Evolutionary conservation across 2,113 vertebrate genomes (phyloP).

Genomic region (Dipodomys stephensi): DNA sequence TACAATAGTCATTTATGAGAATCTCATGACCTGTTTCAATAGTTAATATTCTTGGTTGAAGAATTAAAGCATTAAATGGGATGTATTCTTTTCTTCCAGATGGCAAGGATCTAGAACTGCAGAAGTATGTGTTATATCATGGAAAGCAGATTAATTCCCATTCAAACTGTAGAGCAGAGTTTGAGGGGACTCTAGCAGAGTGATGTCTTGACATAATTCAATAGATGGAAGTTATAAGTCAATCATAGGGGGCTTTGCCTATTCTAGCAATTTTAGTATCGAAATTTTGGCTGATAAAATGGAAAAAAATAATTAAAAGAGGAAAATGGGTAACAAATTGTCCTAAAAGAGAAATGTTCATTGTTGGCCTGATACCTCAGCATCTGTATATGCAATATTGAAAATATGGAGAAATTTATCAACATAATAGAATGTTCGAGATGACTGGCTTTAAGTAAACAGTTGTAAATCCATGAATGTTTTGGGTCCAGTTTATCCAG

Average conservation of each 20-base stretch:
- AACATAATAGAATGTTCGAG: background rate
- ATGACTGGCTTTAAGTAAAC: background rate
- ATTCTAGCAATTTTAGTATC: constrained; percentile 20
- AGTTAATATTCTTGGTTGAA: constrained; percentile 66
- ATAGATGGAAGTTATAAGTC: background rate
- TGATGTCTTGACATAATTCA: background rate
- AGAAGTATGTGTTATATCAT: constrained; percentile 50
- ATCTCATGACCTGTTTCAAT: constrained; percentile 32
- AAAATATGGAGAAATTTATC: background rate
- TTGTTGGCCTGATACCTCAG: background rate
- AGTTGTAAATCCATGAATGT: background rate
- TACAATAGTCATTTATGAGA: constrained; percentile 34
- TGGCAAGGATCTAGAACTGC: background rate
- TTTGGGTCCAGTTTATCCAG: background rate
- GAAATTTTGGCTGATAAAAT: background rate
- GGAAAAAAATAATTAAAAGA: constrained; percentile 49
- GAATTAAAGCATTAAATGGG: constrained; percentile 11
- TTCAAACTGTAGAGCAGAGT: constrained; percentile 41
- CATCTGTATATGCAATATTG: background rate
- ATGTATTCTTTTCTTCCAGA: constrained; percentile 32
- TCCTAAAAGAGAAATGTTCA: background rate
- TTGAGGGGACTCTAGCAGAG: constrained; percentile 41
- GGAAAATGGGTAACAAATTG: constrained; percentile 17
- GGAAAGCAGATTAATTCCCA: constrained; percentile 47
- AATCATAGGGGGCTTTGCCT: constrained; percentile 20